phyloP scores from a whole-genome alignment of 1,140 invertebrate genomes.

The Akabosia matsudoensis region DNA sequence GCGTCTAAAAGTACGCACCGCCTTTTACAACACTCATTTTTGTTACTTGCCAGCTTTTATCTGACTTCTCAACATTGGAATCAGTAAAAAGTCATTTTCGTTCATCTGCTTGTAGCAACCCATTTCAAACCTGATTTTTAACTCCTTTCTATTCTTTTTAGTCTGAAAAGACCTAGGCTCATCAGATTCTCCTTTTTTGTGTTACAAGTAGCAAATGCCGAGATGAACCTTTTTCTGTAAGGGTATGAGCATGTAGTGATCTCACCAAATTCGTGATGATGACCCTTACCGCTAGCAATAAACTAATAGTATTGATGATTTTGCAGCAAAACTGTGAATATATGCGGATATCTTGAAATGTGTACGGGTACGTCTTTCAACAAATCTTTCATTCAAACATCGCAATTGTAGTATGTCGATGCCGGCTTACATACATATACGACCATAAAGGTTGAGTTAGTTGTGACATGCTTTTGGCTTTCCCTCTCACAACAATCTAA shows the following conservation, averaged over 20 bases:
- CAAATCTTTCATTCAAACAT: not conserved
- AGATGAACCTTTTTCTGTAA: not conserved
- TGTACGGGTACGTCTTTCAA: not conserved
- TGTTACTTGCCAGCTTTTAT: not conserved
- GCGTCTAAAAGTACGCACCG: constrained; percentile 14
- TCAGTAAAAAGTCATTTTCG: too few species aligned
- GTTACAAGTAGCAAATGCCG: too few species aligned
- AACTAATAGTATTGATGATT: not conserved
- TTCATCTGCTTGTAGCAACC: too few species aligned
- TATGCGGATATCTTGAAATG: not conserved
- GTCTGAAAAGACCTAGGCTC: too few species aligned
- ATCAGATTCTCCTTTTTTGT: too few species aligned
- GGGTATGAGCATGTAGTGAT: not conserved
- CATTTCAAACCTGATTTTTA: too few species aligned
- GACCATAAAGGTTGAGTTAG: too few species aligned
- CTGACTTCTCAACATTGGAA: not conserved
- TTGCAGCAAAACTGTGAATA: not conserved
- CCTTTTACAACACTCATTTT: constrained; percentile 13
- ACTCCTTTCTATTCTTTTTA: not conserved
- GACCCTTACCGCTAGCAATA: constrained; percentile 19
- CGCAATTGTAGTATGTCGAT: not conserved
- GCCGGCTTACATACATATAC: too few species aligned
- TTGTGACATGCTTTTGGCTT: constrained; percentile 17
- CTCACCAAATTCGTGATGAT: constrained; percentile 13
- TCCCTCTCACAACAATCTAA: not conserved